Conservation (phyloP, 1,140 invertebrate genomes). For the Trichonephila clavata region DNA sequence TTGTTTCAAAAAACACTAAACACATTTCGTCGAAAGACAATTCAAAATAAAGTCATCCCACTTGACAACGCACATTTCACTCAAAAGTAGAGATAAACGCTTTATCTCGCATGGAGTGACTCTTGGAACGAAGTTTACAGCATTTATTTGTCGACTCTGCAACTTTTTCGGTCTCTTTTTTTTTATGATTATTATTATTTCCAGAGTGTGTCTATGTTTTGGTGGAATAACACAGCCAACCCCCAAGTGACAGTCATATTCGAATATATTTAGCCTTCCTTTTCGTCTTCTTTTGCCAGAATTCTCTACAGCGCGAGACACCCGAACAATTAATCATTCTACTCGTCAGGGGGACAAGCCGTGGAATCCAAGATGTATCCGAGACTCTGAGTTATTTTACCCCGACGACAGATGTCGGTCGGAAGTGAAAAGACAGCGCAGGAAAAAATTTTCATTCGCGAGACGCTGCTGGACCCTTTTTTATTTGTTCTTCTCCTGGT, state of each 20-base stretch:
- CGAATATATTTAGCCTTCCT: neutral
- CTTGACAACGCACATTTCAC: neutral
- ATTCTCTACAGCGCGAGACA: neutral
- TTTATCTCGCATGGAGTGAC: neutral
- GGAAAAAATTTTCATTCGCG: neutral
- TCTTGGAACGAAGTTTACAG: neutral
- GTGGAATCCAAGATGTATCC: constrained; percentile 4
- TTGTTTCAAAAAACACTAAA: neutral
- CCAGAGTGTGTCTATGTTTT: neutral
- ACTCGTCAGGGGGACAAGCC: constrained; percentile 4
- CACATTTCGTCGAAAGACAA: neutral
- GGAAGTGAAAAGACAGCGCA: constrained; percentile 4
- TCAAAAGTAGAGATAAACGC: neutral
- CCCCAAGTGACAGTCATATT: neutral
- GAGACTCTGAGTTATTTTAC: neutral
- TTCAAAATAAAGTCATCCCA: neutral
- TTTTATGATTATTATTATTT: neutral
- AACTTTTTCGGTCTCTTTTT: neutral
- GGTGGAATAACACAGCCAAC: neutral
- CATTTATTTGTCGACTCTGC: neutral
- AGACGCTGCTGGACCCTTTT: neutral
- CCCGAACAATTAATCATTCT: constrained; percentile 15
- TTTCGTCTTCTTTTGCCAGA: neutral
- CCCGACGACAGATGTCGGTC: neutral
- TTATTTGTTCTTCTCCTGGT: neutral